Percentiles rank a stretch among this genome's conserved stretches.
phyloP scores from a whole-genome alignment of 2,797 vertebrate species.

The Tapera naevia region DNA sequence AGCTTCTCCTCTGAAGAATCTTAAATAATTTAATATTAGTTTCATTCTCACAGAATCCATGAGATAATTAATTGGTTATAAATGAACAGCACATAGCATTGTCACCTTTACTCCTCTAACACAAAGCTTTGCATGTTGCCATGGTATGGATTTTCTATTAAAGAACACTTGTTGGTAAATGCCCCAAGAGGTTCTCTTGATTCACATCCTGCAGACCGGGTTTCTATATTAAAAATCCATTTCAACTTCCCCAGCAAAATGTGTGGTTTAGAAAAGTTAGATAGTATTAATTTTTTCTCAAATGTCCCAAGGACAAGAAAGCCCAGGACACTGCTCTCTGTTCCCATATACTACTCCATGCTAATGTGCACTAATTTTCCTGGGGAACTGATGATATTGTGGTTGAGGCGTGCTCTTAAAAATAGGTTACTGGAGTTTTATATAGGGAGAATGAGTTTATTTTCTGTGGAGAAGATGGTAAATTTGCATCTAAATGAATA shows the following conservation, averaged over 20 bases:
- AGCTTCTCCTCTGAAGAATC: not conserved
- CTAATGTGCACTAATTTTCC: not conserved
- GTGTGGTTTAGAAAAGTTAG: not conserved
- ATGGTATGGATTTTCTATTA: not conserved
- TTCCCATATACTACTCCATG: not conserved
- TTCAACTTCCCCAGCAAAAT: not conserved
- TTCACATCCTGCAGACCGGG: not conserved
- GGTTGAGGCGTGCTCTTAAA: not conserved
- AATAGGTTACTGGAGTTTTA: conserved; percentile 2
- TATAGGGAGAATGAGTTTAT: not conserved
- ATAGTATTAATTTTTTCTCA: not conserved
- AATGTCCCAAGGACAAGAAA: not conserved
- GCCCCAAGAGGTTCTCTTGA: not conserved
- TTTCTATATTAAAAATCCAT: conserved; percentile 9
- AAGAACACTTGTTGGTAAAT: not conserved
- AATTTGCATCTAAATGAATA: conserved; percentile 17
- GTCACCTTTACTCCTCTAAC: not conserved
- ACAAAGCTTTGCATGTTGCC: rapidly evolving
- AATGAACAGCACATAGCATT: not conserved
- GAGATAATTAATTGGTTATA: not conserved
- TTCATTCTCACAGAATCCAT: not conserved
- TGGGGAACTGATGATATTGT: not conserved
- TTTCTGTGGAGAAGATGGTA: not conserved
- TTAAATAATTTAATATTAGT: not conserved
- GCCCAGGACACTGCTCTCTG: not conserved